Percentiles rank a stretch among this genome's conserved stretches.
These are phyloP conservation scores for Cheilosia pagana DNA, from an alignment of 2,888 invertebrate species.

Conservation along the genomic window DNA sequence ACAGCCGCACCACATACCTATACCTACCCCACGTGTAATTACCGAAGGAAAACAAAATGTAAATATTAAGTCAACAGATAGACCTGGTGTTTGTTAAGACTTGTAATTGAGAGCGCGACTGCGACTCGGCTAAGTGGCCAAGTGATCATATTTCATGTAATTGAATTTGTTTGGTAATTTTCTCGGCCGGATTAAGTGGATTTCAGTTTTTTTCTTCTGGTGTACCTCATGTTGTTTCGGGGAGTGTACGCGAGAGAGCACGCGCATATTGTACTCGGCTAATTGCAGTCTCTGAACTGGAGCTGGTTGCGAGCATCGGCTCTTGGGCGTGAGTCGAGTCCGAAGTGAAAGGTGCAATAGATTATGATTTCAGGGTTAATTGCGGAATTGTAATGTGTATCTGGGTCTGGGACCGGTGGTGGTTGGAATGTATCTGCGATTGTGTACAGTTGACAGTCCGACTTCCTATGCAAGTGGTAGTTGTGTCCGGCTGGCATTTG, in stretches of 20 bases:
- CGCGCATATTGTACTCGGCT: slow-evolving; percentile 44
- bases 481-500: neutral
- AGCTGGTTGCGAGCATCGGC: slow-evolving; percentile 21
- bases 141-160: slow-evolving; percentile 62
- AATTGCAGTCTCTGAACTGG: slow-evolving; percentile 58
- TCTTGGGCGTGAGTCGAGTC: slow-evolving; percentile 17
- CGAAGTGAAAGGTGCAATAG: slow-evolving; percentile 71
- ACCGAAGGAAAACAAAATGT: slow-evolving; percentile 52
- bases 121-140: slow-evolving; percentile 21
- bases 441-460: slow-evolving; percentile 33
- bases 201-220: neutral
- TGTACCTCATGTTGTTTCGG: slow-evolving; percentile 3
- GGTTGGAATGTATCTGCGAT: slow-evolving; percentile 53
- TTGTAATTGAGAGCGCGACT: slow-evolving; percentile 31
- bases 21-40: slow-evolving; percentile 35
- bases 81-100: slow-evolving; percentile 7
- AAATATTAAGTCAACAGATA: slow-evolving; percentile 60
- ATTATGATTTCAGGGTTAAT: slow-evolving; percentile 73
- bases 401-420: neutral
- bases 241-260: slow-evolving; percentile 38
- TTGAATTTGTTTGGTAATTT: slow-evolving; percentile 65
- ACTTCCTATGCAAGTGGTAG: slow-evolving; percentile 18
- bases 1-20: slow-evolving; percentile 11
- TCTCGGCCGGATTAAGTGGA: slow-evolving; percentile 61
- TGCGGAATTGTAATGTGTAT: slow-evolving; percentile 27